Evolutionary conservation across 2,888 invertebrate genomes (phyloP).

Genomic region (Drosophila recens): DNA sequence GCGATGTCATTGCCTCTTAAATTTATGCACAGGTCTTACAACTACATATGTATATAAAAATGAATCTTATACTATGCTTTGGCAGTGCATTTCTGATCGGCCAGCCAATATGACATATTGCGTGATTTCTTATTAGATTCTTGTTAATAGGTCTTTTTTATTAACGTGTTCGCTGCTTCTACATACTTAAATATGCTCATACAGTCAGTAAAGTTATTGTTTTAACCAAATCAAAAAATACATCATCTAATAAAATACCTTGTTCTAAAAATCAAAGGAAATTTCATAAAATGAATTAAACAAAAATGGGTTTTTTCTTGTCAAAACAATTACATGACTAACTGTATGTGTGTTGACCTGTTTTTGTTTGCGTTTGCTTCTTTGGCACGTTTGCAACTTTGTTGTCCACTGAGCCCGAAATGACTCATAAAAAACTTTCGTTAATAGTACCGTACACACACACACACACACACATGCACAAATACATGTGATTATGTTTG

Average conservation of each 20-base stretch:
- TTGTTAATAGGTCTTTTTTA: not conserved
- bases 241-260: no score
- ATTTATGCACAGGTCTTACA: conserved; percentile 50
- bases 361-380: conserved; percentile 44
- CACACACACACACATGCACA: conserved; percentile 17
- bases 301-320: no score
- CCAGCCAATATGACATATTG: conserved; percentile 14
- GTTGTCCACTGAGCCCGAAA: conserved; percentile 37
- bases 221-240: no score
- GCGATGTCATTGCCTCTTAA: conserved; percentile 66
- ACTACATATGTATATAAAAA: conserved; percentile 3
- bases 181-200: not conserved
- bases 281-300: no score
- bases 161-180: conserved; percentile 5
- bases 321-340: no score
- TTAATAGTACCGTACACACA: conserved; percentile 39
- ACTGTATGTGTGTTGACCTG: conserved; percentile 54
- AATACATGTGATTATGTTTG: not conserved
- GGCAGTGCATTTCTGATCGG: conserved; percentile 27
- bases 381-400: conserved; percentile 49
- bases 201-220: no score
- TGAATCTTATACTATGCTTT: conserved; percentile 14
- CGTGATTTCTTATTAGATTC: conserved; percentile 29
- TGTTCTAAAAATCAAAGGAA: no score
- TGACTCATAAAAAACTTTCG: conserved; percentile 63